Evolutionary conservation across 2,113 vertebrate genomes (phyloP), one percentile per base, ranked within the genome.

Genomic region (Oophaga pumilio): DNA sequence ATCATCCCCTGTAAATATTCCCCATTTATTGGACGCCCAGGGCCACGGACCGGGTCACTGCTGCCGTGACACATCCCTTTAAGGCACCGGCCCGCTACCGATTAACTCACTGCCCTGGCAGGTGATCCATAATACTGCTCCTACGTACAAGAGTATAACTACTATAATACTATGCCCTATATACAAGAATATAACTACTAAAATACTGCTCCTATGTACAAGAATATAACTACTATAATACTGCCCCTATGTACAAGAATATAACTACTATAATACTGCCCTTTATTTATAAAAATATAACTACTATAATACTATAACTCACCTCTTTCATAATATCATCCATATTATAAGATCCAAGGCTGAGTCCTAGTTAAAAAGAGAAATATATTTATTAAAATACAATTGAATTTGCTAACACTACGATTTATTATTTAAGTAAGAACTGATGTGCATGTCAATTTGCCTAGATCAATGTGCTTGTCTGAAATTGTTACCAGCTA

Each of bases 291-390:
- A 26, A 26, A 24, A 68, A 68, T 68, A 24, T 68, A 26, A 26
- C 11, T 26, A 68, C n/a, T 68, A 68, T 66, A 24, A 24, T 68
- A 26, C 71, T 17, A 8, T 14, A 26, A 77, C 93, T 92, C 82
- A 95, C 95, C 91, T 93, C 93, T 89, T 91, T 90, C 53, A 4
- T 5, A 0, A 64, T 84, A 85, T 93, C 92, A 9, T 77, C 83
- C 18, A 89, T 26, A 9, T 85, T 91, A 79, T 91, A 90, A 88
- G 68, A 83, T 49, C 88, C 80, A 1, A 81, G 28, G 0, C 77
- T 66, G 0, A 90, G 82, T 89, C 90, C 95, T 95, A 86, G 86
- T 84, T 1, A 71, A 86, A 11, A 90, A 85, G 15, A 2, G 85
- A 77, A 49, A 73, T 57, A 28, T 28, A 89, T 77, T 53, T 24